Base-by-base conservation (phyloP, 1,140 invertebrate species). In the Cotesia chilonis region DNA sequence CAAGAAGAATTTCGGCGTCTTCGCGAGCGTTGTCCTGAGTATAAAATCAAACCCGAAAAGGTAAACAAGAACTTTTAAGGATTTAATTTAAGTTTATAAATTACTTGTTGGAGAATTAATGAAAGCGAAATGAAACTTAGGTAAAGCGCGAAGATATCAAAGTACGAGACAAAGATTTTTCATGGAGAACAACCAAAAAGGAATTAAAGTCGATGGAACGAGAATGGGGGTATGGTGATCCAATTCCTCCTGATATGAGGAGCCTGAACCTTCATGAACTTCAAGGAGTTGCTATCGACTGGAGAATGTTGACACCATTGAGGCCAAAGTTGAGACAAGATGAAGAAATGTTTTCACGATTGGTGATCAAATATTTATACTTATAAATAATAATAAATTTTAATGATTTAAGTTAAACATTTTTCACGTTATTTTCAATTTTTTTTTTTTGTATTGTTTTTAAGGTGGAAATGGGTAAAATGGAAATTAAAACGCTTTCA, bases 241-340 rank as follows among this genome's bases (percentile, higher is more conserved):
- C 95, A 0, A 87, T 95, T 67, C 95, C 95, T 3, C 85, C 89
- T 0, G 93, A 95, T 82, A 96, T 97, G 95, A 89, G 89, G 77
- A 88, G 88, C 28, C 88, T 95, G 17, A 91, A 92, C 78, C 87
- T 96, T 55, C 91, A 92, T 69, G 94, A 96, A 78, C 85, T 97
- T 37, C 93, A 93, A 74, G 87, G 91, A 12, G 94, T 96, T 2
- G 90, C 94, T n/a, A 97, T 97, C 68, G 94, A 96, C 78, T 97
- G 95, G 95, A 91, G 92, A 82, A 97, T 97, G 95, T 84, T 97
- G 5, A 97, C 95, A 5, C 92, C 94, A 9, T 80, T 94, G 9
- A 87, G 95, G 77, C 95, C 95, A 0, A 95, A 95, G 80, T 90
- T 89, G 2, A 92, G 93, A 78, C 82, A 91, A 5, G 95, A 97